Conservation (phyloP, 2,113 vertebrate genomes). For the Climacteris rufus region DNA sequence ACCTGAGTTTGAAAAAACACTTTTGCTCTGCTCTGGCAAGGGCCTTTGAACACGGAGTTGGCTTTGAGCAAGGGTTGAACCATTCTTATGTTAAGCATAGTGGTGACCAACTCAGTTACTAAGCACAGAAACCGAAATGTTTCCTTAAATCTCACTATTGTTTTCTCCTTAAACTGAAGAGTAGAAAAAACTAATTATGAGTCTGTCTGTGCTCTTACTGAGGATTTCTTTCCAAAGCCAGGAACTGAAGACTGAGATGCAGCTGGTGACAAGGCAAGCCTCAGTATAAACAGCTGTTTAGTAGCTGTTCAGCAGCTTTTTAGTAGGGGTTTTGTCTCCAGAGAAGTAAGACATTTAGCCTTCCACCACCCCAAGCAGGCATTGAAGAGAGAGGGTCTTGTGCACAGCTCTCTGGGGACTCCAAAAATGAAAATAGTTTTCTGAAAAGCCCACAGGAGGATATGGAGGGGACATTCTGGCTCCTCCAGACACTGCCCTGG, state of each 20-base stretch:
- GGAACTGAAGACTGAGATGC: neutral
- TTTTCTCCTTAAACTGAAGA: neutral
- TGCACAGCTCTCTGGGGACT: neutral
- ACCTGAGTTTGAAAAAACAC: neutral
- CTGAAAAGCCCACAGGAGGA: neutral
- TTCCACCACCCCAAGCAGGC: neutral
- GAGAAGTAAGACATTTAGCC: neutral
- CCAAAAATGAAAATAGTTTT: neutral
- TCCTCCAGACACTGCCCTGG: neutral
- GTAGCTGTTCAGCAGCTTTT: neutral
- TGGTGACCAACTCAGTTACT: neutral
- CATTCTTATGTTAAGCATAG: neutral
- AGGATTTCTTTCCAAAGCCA: neutral
- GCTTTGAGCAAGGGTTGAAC: neutral
- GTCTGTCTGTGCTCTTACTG: neutral
- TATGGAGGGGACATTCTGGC: neutral
- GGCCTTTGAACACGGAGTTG: neutral
- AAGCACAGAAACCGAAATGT: neutral
- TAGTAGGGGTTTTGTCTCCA: neutral
- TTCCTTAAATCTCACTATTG: neutral
- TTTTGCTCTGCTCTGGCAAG: neutral
- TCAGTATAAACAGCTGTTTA: neutral
- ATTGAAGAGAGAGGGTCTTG: neutral
- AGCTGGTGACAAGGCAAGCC: neutral
- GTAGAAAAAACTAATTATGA: neutral